These are phyloP conservation scores for Calcarius lapponicus DNA, from an alignment of 2,797 vertebrate genomes.

Conservation along the genomic window DNA sequence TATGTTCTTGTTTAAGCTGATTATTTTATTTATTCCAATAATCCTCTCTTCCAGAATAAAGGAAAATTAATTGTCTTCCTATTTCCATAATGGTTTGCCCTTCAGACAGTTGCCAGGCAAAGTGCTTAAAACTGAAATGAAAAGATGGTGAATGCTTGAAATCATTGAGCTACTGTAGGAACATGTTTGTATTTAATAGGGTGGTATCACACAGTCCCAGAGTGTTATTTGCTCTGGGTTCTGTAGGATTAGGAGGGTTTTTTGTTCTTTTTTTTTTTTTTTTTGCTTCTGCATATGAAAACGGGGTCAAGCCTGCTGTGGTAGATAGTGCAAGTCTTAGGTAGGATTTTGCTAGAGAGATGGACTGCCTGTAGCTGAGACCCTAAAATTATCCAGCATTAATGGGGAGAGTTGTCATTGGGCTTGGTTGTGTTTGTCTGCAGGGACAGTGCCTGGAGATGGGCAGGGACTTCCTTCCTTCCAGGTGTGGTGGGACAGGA, in stretches of 20 bases:
- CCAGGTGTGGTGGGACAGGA: not conserved
- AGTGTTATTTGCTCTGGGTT: conserved; percentile 15
- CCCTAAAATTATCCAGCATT: not conserved
- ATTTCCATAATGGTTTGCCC: conserved; percentile 49
- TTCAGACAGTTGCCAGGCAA: conserved; percentile 59
- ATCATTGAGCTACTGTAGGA: conserved; percentile 9
- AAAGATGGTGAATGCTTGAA: conserved; percentile 51
- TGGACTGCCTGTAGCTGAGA: not conserved
- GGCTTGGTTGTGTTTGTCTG: not conserved
- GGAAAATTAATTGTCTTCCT: conserved; percentile 54
- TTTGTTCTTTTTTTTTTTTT: not conserved
- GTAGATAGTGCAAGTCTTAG: conserved; percentile 3
- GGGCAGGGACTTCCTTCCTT: not conserved
- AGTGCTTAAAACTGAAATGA: conserved; percentile 39
- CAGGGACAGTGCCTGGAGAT: not conserved
- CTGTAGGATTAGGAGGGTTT: not conserved
- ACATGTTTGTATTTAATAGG: conserved; percentile 32
- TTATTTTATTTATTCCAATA: conserved; percentile 71
- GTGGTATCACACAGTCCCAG: conserved; percentile 3
- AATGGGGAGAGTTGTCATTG: not conserved
- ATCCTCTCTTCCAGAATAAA: conserved; percentile 60
- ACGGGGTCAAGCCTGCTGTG: conserved; percentile 34
- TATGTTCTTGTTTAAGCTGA: conserved; percentile 63
- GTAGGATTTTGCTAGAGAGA: conserved; percentile 17
- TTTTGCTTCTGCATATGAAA: not conserved